Conservation (phyloP, 2,888 invertebrate genomes). For the Zhengitettix transpicula region DNA sequence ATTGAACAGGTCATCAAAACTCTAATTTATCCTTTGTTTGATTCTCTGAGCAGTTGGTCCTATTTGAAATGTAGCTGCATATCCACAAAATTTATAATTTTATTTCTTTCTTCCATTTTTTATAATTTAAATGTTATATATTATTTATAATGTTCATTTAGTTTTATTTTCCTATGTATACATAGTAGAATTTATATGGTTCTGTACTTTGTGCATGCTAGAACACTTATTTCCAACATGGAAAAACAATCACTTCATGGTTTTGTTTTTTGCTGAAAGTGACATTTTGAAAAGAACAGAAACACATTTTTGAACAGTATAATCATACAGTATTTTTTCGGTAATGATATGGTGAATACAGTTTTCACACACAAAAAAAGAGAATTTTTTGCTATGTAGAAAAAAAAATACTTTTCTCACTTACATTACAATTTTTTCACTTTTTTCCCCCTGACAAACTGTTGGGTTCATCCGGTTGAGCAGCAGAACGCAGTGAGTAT, state of each 20-base stretch:
- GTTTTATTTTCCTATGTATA: neutral
- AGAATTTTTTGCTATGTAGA: slow-evolving; percentile 13
- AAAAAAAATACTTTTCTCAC: slow-evolving; percentile 14
- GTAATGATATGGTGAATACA: neutral
- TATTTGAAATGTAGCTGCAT: too few relatives aligned
- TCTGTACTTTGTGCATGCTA: slow-evolving; percentile 8
- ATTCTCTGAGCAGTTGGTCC: too few relatives aligned
- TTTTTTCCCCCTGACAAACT: slow-evolving; percentile 43
- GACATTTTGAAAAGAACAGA: slow-evolving; percentile 2
- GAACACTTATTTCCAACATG: neutral
- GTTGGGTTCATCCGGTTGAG: slow-evolving; percentile 50
- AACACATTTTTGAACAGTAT: slow-evolving; percentile 4
- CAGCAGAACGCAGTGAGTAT: slow-evolving; percentile 56
- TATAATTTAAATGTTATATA: neutral
- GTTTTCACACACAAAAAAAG: slow-evolving; percentile 8
- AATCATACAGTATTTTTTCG: neutral
- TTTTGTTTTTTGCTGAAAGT: slow-evolving; percentile 1
- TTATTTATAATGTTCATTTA: neutral
- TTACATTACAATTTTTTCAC: slow-evolving; percentile 33
- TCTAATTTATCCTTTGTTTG: too few relatives aligned
- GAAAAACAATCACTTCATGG: neutral
- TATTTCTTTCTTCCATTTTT: too few relatives aligned
- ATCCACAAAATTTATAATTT: too few relatives aligned
- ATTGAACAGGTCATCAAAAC: too few relatives aligned
- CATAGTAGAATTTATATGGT: neutral